Conservation (phyloP, 2,888 invertebrate genomes). For the Heliconius aoede region DNA sequence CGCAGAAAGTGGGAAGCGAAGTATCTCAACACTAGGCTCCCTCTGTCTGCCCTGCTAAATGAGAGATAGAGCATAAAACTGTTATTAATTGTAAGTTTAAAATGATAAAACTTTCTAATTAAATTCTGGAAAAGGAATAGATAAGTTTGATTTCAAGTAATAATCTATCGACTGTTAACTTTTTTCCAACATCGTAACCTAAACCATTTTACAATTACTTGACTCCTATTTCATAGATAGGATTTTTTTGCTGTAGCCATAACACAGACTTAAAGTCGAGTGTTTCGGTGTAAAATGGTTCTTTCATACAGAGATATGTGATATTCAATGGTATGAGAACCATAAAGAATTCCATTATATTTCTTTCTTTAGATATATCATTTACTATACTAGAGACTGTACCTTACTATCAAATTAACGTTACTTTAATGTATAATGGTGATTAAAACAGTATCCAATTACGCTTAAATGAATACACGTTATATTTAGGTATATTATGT, state of each 20-base stretch:
- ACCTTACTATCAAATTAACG: background rate
- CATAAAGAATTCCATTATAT: too few relatives aligned
- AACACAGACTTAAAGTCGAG: background rate
- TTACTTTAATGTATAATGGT: too few relatives aligned
- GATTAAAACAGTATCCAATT: too few relatives aligned
- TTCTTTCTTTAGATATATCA: background rate
- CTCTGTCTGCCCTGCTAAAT: background rate
- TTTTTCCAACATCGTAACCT: too few relatives aligned
- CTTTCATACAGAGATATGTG: background rate
- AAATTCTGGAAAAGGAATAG: too few relatives aligned
- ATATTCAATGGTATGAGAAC: too few relatives aligned
- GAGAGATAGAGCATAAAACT: background rate
- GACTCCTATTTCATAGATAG: background rate
- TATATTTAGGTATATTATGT: too few relatives aligned
- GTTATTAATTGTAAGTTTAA: background rate
- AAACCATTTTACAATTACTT: background rate
- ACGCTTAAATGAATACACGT: too few relatives aligned
- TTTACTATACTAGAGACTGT: too few relatives aligned
- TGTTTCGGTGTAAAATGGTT: background rate
- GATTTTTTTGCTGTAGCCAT: background rate
- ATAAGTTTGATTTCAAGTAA: too few relatives aligned
- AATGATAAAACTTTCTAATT: too few relatives aligned
- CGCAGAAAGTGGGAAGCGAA: background rate
- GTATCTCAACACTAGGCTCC: background rate
- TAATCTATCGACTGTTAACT: too few relatives aligned